Conservation (phyloP, 2,797 vertebrate genomes). For the Enteromius radiatus region DNA sequence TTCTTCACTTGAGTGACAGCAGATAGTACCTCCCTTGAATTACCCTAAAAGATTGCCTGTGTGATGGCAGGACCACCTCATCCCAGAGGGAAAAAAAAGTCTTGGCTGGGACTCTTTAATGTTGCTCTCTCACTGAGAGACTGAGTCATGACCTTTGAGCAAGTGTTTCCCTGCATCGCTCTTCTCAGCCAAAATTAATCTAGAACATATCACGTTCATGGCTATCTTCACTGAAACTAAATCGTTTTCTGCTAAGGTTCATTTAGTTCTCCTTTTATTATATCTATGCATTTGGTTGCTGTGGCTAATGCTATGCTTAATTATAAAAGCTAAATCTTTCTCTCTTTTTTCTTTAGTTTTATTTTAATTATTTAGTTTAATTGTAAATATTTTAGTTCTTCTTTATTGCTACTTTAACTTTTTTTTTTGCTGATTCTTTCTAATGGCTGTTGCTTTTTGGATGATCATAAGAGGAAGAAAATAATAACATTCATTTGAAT, state of each 20-base stretch:
- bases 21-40: constrained; percentile 59
- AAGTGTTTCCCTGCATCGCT: constrained; percentile 52
- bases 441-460: not conserved
- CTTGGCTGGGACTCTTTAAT: constrained; percentile 62
- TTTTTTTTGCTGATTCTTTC: not conserved
- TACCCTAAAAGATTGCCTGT: constrained; percentile 59
- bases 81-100: constrained; percentile 57
- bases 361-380: not conserved
- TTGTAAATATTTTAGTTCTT: not conserved
- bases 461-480: not conserved
- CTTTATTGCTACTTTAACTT: not conserved
- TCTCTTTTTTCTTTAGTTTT: not conserved
- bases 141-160: constrained; percentile 61
- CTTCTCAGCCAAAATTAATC: constrained; percentile 51
- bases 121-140: constrained; percentile 55
- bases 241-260: not conserved
- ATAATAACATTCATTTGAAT: not conserved
- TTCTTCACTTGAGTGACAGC: constrained; percentile 67
- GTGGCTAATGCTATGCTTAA: not conserved
- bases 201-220: constrained; percentile 34
- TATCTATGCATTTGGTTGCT: not conserved
- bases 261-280: not conserved
- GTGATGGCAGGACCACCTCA: constrained; percentile 61
- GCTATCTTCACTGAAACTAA: constrained; percentile 46
- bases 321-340: not conserved